A percentile compares a stretch with the other conserved stretches of the same genome.
Conservation (phyloP, 1,140 invertebrate species). For the Glossosoma conforme region DNA sequence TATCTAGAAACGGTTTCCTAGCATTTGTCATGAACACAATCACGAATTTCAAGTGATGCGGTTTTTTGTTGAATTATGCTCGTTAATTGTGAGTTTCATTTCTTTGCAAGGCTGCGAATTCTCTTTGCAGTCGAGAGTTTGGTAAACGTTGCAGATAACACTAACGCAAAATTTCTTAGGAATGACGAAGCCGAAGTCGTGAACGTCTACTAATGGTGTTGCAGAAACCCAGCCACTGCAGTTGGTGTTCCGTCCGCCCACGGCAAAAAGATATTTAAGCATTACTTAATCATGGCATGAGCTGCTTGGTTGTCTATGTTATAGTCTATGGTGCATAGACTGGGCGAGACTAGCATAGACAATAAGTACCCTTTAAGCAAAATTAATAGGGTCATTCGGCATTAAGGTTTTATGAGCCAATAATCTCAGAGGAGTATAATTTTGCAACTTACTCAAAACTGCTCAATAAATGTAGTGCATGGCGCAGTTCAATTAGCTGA, state of each 20-base stretch:
- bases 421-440: too few relatives aligned
- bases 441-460: too few relatives aligned
- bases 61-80: neutral
- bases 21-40: too few relatives aligned
- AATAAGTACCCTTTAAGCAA: conserved; percentile 8
- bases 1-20: too few relatives aligned
- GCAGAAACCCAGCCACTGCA: conserved; percentile 17
- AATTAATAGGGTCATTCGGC: conserved; percentile 1
- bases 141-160: conserved; percentile 5
- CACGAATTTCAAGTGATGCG: too few relatives aligned
- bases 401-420: too few relatives aligned
- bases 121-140: conserved; percentile 7
- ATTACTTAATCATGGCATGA: neutral
- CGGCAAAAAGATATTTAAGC: neutral
- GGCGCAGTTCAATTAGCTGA: too few relatives aligned
- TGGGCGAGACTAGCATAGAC: too few relatives aligned
- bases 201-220: conserved; percentile 19
- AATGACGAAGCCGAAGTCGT: conserved; percentile 22
- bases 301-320: too few relatives aligned
- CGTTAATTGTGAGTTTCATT: conserved; percentile 11
- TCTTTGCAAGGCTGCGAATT: conserved; percentile 5
- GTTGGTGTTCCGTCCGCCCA: conserved; percentile 1
- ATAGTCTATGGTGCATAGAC: neutral
- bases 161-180: conserved; percentile 11
- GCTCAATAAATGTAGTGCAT: too few relatives aligned